A percentile compares a stretch with the other conserved stretches of the same genome.
Evolutionary conservation across 2,888 invertebrate genomes (phyloP).

Genomic region (Dicranocentrus wangi): DNA sequence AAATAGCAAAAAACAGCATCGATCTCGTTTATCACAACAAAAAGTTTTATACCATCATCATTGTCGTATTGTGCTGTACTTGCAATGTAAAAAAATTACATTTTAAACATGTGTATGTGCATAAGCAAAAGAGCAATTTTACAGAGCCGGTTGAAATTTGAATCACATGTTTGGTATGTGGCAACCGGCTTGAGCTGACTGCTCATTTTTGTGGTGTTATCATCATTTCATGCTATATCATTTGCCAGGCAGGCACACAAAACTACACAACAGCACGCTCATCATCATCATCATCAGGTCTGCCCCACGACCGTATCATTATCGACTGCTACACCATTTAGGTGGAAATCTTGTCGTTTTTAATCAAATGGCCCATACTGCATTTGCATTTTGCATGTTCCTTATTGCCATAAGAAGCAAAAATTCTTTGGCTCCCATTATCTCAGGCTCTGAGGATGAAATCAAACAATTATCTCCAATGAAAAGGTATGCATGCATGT

Average conservation of each 20-base stretch:
- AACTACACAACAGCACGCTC: neutral
- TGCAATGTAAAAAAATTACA: conserved; percentile 11
- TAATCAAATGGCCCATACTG: neutral
- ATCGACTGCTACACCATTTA: conserved; percentile 14
- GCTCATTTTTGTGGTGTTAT: conserved; percentile 26
- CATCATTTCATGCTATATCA: conserved; percentile 24
- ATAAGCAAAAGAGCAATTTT: neutral
- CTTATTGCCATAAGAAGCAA: neutral
- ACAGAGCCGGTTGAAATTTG: conserved; percentile 26
- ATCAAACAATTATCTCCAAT: neutral
- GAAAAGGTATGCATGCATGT: conserved; percentile 8
- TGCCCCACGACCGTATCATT: neutral
- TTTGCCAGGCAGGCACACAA: neutral
- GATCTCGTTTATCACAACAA: conserved; percentile 4
- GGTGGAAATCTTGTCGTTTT: conserved; percentile 14
- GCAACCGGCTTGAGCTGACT: conserved; percentile 51
- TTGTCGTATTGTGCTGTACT: conserved; percentile 29
- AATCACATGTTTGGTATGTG: conserved; percentile 37
- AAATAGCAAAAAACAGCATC: conserved; percentile 14
- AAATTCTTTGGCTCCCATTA: neutral
- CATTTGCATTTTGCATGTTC: conserved; percentile 18
- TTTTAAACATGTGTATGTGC: neutral
- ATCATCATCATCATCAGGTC: conserved; percentile 1
- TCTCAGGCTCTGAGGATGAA: neutral
- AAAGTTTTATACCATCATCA: neutral